Evolutionary conservation across 2,797 vertebrate genomes (phyloP).

Genomic region (Gambelia wislizenii): DNA sequence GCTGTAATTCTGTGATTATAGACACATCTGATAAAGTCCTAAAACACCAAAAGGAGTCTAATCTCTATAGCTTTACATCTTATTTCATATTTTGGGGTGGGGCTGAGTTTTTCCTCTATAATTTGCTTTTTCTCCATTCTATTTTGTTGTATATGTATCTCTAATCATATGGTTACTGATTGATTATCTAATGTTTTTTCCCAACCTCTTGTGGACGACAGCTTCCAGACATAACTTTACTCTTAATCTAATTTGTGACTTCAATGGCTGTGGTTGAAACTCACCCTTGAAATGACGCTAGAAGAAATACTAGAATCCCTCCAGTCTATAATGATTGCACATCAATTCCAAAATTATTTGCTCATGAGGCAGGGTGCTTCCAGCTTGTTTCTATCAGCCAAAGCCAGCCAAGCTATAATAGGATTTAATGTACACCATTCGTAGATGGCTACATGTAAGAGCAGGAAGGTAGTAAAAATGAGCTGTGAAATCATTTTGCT

Average conservation of each 20-base stretch:
- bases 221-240: neutral
- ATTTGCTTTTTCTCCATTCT: neutral
- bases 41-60: too few species aligned
- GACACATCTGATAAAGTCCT: too few species aligned
- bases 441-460: constrained; percentile 40
- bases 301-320: neutral
- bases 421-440: neutral
- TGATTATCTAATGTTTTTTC: neutral
- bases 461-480: constrained; percentile 56
- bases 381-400: constrained; percentile 12
- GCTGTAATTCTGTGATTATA: too few species aligned
- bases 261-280: neutral
- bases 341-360: constrained; percentile 27
- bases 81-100: too few species aligned
- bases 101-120: neutral
- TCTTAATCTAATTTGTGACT: neutral
- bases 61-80: too few species aligned
- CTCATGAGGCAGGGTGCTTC: neutral
- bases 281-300: neutral
- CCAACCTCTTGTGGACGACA: neutral
- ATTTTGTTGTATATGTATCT: neutral
- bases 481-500: constrained; percentile 52
- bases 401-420: neutral
- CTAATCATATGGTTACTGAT: neutral
- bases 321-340: constrained; percentile 14